Conservation (phyloP, 37 sponge, comb jelly and placozoan genomes). For the Cliona cf. orientalis region DNA sequence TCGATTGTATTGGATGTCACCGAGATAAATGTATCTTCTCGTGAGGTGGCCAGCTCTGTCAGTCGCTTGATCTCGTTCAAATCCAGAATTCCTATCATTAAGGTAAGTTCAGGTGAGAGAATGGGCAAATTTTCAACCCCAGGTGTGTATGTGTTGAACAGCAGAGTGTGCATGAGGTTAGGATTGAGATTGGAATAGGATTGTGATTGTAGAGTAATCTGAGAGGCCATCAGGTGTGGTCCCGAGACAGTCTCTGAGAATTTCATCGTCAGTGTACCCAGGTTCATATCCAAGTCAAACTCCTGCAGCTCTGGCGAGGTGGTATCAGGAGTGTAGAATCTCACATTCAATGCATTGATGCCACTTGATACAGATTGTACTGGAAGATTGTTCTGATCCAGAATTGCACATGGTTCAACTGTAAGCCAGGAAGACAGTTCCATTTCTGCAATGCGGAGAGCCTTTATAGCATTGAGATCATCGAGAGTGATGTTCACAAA, state of each 20-base stretch:
- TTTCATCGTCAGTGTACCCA: conserved; percentile 49
- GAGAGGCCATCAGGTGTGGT: conserved; percentile 27
- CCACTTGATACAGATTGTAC: conserved; percentile 57
- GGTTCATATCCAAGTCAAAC: conserved; percentile 80
- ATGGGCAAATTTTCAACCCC: conserved; percentile 20
- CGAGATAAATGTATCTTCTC: conserved; percentile 64
- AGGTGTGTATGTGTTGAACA: conserved; percentile 17
- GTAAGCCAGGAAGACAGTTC: conserved; percentile 55
- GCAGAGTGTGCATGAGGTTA: conserved; percentile 32
- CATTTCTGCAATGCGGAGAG: conserved; percentile 45
- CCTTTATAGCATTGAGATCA: conserved; percentile 81
- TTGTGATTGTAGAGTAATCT: conserved; percentile 66
- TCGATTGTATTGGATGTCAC: conserved; percentile 30
- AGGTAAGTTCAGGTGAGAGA: conserved; percentile 15
- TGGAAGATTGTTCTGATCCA: conserved; percentile 53
- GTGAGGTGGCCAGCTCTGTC: conserved; percentile 53
- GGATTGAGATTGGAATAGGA: neutral
- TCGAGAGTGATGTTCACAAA: conserved; percentile 65
- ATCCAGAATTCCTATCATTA: conserved; percentile 48
- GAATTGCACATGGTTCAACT: conserved; percentile 67
- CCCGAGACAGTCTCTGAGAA: conserved; percentile 84
- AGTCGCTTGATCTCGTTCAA: conserved; percentile 76
- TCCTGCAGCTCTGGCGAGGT: conserved; percentile 62
- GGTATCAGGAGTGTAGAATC: conserved; percentile 58
- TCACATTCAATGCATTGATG: conserved; percentile 46